Conservation (phyloP, 1,140 invertebrate genomes). For the Campoletis sonorensis region DNA sequence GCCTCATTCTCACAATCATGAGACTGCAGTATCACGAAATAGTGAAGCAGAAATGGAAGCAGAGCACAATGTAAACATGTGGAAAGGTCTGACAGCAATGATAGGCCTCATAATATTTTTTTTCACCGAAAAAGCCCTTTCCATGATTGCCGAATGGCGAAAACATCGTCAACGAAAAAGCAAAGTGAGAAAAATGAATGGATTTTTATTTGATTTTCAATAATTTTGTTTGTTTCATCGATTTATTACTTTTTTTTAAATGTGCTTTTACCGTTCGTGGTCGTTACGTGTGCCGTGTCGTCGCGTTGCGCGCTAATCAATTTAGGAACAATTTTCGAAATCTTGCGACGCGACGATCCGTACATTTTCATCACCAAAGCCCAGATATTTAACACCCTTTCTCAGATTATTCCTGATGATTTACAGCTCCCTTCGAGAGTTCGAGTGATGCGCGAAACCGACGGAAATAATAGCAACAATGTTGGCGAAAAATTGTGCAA, state of each 20-base stretch:
- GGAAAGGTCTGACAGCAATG: conserved; percentile 89
- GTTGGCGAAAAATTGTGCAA: conserved; percentile 87
- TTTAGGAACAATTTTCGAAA: conserved; percentile 14
- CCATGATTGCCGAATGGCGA: conserved; percentile 87
- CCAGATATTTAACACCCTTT: background rate
- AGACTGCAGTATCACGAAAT: conserved; percentile 60
- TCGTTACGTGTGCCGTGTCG: conserved; percentile 62
- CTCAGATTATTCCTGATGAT: conserved; percentile 37
- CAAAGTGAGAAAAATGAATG: conserved; percentile 67
- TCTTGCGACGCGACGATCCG: conserved; percentile 36
- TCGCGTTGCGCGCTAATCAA: conserved; percentile 73
- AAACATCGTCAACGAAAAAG: conserved; percentile 81
- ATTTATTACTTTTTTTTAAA: too few species aligned
- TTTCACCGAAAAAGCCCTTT: conserved; percentile 89
- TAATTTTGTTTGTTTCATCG: conserved; percentile 44
- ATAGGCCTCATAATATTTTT: conserved; percentile 92
- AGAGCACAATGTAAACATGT: conserved; percentile 83
- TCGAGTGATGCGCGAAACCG: conserved; percentile 81
- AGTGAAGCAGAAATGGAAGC: conserved; percentile 60
- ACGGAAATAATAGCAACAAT: conserved; percentile 77
- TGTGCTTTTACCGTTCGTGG: conserved; percentile 32
- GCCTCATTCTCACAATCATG: conserved; percentile 66
- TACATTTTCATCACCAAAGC: conserved; percentile 25
- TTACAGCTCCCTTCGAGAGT: conserved; percentile 79
- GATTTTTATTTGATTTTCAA: background rate